phyloP scores from a whole-genome alignment of 2,113 vertebrate genomes.

The Pelvicachromis taeniatus region DNA sequence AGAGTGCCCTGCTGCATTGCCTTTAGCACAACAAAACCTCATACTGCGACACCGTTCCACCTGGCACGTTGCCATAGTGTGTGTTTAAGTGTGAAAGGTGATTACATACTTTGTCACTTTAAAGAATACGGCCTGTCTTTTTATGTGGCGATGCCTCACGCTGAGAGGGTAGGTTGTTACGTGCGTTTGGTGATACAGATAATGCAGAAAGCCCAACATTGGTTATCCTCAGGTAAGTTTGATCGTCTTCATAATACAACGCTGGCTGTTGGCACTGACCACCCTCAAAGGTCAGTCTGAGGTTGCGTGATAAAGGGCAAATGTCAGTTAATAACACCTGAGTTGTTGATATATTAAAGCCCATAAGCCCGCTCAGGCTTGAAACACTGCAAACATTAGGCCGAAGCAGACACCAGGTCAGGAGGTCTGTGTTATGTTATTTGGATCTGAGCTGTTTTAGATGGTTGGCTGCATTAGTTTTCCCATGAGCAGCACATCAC shows the following conservation, averaged over 20 bases:
- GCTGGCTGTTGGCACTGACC: background rate
- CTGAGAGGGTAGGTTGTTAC: background rate
- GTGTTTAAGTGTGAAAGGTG: background rate
- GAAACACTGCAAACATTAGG: background rate
- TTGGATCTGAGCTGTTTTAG: background rate
- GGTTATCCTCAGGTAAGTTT: background rate
- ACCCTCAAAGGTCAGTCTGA: background rate
- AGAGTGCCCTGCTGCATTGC: conserved; percentile 9
- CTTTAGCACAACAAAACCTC: conserved; percentile 15
- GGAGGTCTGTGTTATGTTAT: fast-evolving
- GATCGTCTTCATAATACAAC: background rate
- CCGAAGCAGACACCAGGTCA: background rate
- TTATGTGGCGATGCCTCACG: background rate
- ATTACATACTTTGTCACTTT: background rate
- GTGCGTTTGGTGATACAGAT: background rate
- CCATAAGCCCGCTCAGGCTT: background rate
- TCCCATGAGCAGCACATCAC: background rate
- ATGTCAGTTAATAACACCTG: background rate
- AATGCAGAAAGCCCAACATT: background rate
- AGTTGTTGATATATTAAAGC: background rate
- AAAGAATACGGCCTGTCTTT: background rate
- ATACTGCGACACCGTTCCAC: conserved; percentile 3
- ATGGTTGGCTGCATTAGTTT: background rate
- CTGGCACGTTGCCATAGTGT: background rate
- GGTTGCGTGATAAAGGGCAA: background rate